These are phyloP conservation scores for Hecatera dysodea DNA, from an alignment of 2,888 invertebrate species.

Conservation along the genomic window DNA sequence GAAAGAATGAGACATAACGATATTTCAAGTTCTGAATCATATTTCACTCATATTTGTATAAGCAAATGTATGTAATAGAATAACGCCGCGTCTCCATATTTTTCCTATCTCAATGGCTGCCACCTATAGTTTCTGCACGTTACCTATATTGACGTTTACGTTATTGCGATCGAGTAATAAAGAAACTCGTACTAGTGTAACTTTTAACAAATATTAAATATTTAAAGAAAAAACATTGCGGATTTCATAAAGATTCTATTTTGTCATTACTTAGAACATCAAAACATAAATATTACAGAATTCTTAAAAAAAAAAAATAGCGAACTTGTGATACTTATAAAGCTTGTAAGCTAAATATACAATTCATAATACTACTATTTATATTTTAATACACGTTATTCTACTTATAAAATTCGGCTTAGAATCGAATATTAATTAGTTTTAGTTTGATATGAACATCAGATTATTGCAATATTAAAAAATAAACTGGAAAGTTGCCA, in stretches of 20 bases:
- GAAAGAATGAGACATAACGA: no score
- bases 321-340: slow-evolving; percentile 18
- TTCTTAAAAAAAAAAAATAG: slow-evolving; percentile 14
- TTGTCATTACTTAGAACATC: neutral
- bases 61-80: no score
- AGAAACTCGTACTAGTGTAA: neutral
- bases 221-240: neutral
- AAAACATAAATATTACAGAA: slow-evolving; percentile 26
- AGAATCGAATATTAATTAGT: slow-evolving; percentile 22
- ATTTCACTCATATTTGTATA: no score
- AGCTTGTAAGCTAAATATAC: slow-evolving; percentile 42
- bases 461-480: slow-evolving; percentile 37
- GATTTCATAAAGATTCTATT: neutral
- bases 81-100: no score
- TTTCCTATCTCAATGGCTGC: no score
- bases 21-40: no score
- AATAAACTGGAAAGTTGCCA: slow-evolving; percentile 33
- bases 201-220: neutral
- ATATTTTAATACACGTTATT: slow-evolving; percentile 38
- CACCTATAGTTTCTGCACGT: no score
- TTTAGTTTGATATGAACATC: slow-evolving; percentile 52
- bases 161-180: neutral
- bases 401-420: slow-evolving; percentile 38
- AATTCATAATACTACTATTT: slow-evolving; percentile 51
- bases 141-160: neutral